Evolutionary conservation across 23 tunicate species (phyloP).

Genomic region (Ciona savignyi): DNA sequence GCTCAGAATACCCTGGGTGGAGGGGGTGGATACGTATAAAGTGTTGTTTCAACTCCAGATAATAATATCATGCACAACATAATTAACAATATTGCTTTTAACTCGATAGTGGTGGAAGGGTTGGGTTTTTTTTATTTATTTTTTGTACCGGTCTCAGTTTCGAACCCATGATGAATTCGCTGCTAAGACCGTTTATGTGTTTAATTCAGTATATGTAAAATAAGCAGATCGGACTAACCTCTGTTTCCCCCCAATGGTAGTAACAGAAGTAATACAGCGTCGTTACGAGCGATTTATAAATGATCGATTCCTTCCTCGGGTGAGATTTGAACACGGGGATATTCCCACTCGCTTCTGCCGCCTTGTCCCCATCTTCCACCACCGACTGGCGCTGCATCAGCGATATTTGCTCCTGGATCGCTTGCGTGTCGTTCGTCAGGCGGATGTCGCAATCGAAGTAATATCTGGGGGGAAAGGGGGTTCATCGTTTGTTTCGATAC

Average conservation of each 20-base stretch:
- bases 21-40: neutral
- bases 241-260: slow-evolving; percentile 89
- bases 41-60: neutral
- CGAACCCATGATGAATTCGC: too few species aligned
- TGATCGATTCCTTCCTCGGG: slow-evolving; percentile 56
- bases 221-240: slow-evolving; percentile 18
- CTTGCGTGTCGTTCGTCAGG: slow-evolving; percentile 43
- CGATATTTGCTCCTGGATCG: slow-evolving; percentile 55
- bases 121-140: too few species aligned
- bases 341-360: slow-evolving; percentile 37
- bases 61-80: too few species aligned
- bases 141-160: too few species aligned
- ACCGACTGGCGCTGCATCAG: slow-evolving; percentile 58
- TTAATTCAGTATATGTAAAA: neutral
- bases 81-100: too few species aligned
- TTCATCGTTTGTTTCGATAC: too few species aligned
- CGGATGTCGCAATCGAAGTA: slow-evolving; percentile 72
- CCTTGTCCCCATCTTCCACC: slow-evolving; percentile 62
- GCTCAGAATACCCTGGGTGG: slow-evolving; percentile 56
- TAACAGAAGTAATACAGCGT: slow-evolving; percentile 75
- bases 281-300: slow-evolving; percentile 37
- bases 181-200: too few species aligned
- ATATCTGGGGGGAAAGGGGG: too few species aligned
- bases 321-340: slow-evolving; percentile 64
- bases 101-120: too few species aligned